Conservation (phyloP, 2,888 invertebrate species). For the Mechanitis messenoides region DNA sequence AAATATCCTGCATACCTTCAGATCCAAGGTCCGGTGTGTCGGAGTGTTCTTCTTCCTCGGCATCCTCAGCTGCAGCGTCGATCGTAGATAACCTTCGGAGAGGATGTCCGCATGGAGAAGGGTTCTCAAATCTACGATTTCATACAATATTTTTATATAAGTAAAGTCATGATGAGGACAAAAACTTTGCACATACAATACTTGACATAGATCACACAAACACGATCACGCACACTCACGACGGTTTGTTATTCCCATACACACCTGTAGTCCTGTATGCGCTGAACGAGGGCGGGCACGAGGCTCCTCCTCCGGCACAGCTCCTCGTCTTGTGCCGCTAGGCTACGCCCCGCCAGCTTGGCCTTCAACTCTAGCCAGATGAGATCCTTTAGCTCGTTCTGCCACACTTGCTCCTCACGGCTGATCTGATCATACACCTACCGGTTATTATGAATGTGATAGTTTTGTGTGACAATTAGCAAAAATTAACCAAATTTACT, state of each 20-base stretch:
- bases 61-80: not conserved
- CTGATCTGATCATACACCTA: conserved; percentile 76
- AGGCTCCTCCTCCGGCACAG: conserved; percentile 84
- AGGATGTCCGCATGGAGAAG: not conserved
- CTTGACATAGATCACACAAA: no score
- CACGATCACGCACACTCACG: no score
- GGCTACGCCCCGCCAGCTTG: conserved; percentile 84
- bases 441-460: not conserved
- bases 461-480: not conserved
- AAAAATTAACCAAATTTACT: no score
- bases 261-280: conserved; percentile 86
- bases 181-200: no score
- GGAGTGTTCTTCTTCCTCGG: not conserved
- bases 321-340: conserved; percentile 86
- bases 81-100: not conserved
- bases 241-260: conserved; percentile 3
- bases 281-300: conserved; percentile 82
- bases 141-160: no score
- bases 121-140: conserved; percentile 1
- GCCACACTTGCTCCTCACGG: conserved; percentile 91
- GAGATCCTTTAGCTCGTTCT: conserved; percentile 91
- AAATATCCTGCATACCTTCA: no score
- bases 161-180: no score
- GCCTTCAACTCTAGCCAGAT: conserved; percentile 95
- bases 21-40: no score